Evolutionary conservation across 2,113 vertebrate genomes (phyloP), one percentile per base, ranked within the genome.

Genomic region (Tringa solitaria): DNA sequence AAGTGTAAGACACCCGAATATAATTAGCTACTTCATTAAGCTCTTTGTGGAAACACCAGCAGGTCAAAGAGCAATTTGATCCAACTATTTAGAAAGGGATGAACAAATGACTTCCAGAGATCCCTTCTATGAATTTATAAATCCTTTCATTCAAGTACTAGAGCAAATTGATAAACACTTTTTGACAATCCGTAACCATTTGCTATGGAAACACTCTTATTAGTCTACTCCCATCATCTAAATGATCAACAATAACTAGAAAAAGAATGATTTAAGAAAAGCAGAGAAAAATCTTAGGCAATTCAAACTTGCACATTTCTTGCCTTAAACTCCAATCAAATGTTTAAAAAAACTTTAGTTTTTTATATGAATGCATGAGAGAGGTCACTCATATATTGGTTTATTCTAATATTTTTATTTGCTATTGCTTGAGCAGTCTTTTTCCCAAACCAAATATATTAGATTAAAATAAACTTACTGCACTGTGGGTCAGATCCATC

Each of bases 401-500:
- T 87, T 75, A 54, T 61, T 89, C 43, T 37, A 82, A 60, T 33
- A 72, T 28, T 83, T 51, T 43, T 16, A 91, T 80, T 76, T 78
- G 54, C 16, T 81, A 45, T 74, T 82, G 35, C 33, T 85, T 45
- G 21, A 84, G 17, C 22, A 14, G 10, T 46, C 30, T 56, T 45
- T 81, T 94, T 84, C 33, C 20, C 30, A 79, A 96, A 89, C 3
- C 26, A 87, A 89, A 48, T 56, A 80, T 48, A 68, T n/a, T 16
- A 84, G 43, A 48, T 67, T 61, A 84, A 67, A 91, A 80, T 94
- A 90, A 77, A 98, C 99, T 99, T 98, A 99, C 99, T 84, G 98
- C 97, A 75, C 95, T 98, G 93, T 99, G 99, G 76, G 95, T 98
- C 97, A 99, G 98, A 87, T 98, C 98, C 96, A 98, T 85, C 0